Base-by-base conservation (phyloP, 1,140 invertebrate genomes). In the Cyclina sinensis region DNA sequence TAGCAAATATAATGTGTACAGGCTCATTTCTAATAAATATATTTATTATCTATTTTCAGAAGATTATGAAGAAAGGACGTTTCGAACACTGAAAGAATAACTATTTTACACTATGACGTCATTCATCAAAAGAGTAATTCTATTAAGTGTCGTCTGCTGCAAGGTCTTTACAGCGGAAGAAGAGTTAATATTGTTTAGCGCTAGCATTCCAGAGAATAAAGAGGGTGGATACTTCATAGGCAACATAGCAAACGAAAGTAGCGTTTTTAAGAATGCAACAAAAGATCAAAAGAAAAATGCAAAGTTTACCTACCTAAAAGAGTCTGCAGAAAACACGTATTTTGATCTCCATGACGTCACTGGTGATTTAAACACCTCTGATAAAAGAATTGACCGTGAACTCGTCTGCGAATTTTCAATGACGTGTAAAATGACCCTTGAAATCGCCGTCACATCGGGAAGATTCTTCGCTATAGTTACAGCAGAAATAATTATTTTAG, bases 311-410 rank as follows among this genome's bases (percentile, higher is more conserved):
- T 62, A 30, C 14, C 39, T 68, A 24, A 81, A 62, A 37, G 59
- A 68, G 4, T 59, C 62, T 24, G 57, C 30, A 18, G 21, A 37
- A 24, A 18, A 62, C 24, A 65, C 11, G 27, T 88, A 88, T 73
- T 76, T 88, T 73, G 51, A 35, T 27, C 32, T 88, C 7, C 27
- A 83, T 59, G 35, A 39, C 3, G 16, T 32, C 35, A 82, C 27
- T 30, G 79, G 86, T 74, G 48, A 88, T 76, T 24, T 88, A 27
- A 82, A 57, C 37, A 88, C 85, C 1, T 87, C 86, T 24, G 46
- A 39, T 1, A 88, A 65, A 32, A 83, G 80, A 43, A 92, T 94
- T 18, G 91, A 94, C 82, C 86, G 91, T 21, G 93, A 94, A 88
- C 24, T 2, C 0, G 80, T 93, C 21, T 93, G 93, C 46, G 82